A percentile compares a stretch with the other conserved stretches of the same genome.
These are phyloP conservation scores for Clitarchus hookeri DNA, from an alignment of 2,888 invertebrate genomes.

Conservation along the genomic window DNA sequence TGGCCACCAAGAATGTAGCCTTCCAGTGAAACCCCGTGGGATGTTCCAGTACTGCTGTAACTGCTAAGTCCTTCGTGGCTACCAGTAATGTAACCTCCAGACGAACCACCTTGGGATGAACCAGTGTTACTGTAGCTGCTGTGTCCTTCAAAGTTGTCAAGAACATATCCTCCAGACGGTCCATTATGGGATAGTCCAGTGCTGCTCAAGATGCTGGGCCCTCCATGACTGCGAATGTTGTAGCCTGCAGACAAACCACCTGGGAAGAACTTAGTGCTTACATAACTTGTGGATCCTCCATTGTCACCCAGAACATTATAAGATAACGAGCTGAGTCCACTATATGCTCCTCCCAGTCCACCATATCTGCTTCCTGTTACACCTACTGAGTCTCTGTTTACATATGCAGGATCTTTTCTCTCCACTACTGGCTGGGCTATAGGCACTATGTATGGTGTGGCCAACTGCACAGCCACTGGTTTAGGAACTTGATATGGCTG, in stretches of 20 bases:
- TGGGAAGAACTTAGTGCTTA: not conserved
- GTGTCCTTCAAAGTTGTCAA: no score
- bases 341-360: no score
- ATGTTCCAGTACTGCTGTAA: no score
- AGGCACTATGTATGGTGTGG: not conserved
- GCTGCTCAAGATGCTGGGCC: no score
- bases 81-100: no score
- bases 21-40: no score
- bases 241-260: no score
- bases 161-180: not conserved
- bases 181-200: conserved; percentile 16
- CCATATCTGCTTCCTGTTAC: not conserved
- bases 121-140: no score
- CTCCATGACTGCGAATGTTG: no score
- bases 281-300: conserved; percentile 44
- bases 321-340: not conserved
- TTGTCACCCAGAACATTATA: conserved; percentile 35
- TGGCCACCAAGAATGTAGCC: no score
- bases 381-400: conserved; percentile 20
- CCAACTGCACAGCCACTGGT: not conserved
- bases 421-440: not conserved
- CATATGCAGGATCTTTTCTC: conserved; percentile 27
- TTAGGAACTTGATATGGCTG: conserved; percentile 19
- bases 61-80: no score
- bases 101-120: no score